These are phyloP conservation scores for Drosophila paracracens DNA, from an alignment of 2,888 invertebrate species.

Conservation along the genomic window DNA sequence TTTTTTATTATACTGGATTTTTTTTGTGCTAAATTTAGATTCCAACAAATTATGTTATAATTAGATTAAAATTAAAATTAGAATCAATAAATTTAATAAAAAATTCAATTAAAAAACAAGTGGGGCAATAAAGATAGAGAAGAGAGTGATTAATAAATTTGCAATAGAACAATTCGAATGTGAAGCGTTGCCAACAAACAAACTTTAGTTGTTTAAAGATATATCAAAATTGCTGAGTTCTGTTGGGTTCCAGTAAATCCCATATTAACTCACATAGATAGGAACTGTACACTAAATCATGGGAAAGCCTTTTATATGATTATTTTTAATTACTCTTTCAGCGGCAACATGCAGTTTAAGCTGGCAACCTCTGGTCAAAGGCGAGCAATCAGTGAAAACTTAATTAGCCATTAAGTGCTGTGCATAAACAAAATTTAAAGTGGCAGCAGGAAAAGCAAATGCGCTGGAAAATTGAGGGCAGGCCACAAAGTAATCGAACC, in stretches of 20 bases:
- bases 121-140: constrained; percentile 12
- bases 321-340: constrained; percentile 1
- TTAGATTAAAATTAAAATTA: constrained; percentile 11
- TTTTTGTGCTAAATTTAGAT: not conserved
- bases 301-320: not conserved
- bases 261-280: not conserved
- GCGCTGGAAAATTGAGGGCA: not conserved
- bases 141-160: not conserved
- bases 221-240: not conserved
- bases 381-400: constrained; percentile 36
- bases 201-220: not conserved
- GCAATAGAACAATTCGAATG: not conserved
- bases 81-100: not conserved
- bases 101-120: not conserved
- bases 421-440: constrained; percentile 9
- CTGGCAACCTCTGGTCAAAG: constrained; percentile 5
- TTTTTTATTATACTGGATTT: constrained; percentile 28
- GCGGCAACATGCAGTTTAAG: constrained; percentile 31
- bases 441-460: constrained; percentile 6
- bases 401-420: constrained; percentile 40
- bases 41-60: constrained; percentile 15
- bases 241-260: not conserved
- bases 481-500: not conserved
- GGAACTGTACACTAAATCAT: not conserved
- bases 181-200: not conserved